Base-by-base conservation (phyloP, 92 coral and sea anemone genomes). In the Phenganax marumi region DNA sequence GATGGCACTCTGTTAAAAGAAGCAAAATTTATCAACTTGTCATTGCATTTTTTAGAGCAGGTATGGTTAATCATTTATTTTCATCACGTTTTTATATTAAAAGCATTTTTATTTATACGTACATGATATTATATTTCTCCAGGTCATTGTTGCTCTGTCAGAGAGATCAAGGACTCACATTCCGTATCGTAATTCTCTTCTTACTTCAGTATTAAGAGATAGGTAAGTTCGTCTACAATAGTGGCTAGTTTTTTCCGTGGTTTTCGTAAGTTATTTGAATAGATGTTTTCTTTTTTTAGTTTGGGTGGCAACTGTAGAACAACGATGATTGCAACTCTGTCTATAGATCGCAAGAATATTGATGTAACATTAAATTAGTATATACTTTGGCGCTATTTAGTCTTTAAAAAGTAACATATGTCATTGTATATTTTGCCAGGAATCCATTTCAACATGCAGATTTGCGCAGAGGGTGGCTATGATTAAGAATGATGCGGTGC, bases 231-330 rank as follows among this genome's bases (percentile, higher is more conserved):
- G 7, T 12, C 23, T 51, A 1, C 22, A 19, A 25, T 3, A 6
- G 14, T 26, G 54, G 70, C 1, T 24, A 12, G 3, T 16, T 2
- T 62, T 3, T 70, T 25, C 13, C 6, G 5, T 80, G 62, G 50
- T 14, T 13, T 43, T 80, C 10, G 51, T 1, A 18, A 46, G 23
- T 51, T 39, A 39, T 50, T 50, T 74, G 4, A 72, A 22, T 6
- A 52, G 39, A 48, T 7, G 25, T 75, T 10, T 84, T 78, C 48
- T 22, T 24, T 9, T 83, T 89, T 17, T 77, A 94, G 98, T 84
- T 91, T 94, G 84, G 98, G 98, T 13, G 98, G 98, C 24, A 94
- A 94, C 50, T 94, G 98, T 50, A 90, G 93, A 93, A 94, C 98
- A 14, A 83, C 97, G 5, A 94, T 94, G 98, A 94, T 94, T 51